Base-by-base conservation (phyloP, 2,888 invertebrate species). In the Allolobophora icterica region DNA sequence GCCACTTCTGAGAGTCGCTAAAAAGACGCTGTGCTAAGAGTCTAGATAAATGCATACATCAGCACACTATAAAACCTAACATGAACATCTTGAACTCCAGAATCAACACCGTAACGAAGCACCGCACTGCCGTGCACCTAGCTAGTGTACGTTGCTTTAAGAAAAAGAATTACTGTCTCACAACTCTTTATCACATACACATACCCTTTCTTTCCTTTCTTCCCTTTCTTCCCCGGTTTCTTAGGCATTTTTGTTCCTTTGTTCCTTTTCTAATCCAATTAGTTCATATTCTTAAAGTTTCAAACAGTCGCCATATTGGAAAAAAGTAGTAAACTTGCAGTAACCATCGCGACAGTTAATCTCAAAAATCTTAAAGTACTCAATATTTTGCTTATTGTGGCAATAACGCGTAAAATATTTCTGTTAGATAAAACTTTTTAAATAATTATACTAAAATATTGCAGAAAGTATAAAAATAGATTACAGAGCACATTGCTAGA, bases 171-270 rank as follows among this genome's bases (percentile, higher is more conserved):
- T 8, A 3, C 6, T 11, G 71, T 71, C n/a, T n/a, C 71, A 11
- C n/a, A 71, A 71, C 71, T 71, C 6, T 71, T 71, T n/a, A 71
- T 71, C n/a, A 30, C n/a, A 52, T 24, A 52, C 52, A 52, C 52
- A 71, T 71, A 87, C 87, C 87, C 34, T 35, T 87, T 87, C 87
- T 87, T 87, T 87, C 87, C 87, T 38, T 87, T 87, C 35, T 87
- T 87, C n/a, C 38, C 87, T 38, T 87, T 87, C 87, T 34, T 87
- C 24, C 87, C 87, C 6, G 35, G 35, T 87, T 87, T 87, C 15
- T 87, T 87, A 35, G 87, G 87, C 87, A 87, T 87, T 71, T 52
- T 71, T 71, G 71, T 8, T 71, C 17, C 71, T 52, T 71, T 71
- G 71, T 8, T 71, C 17, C 71, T 71, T 71, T 71, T 71, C 30